phyloP scores from a whole-genome alignment of 2,113 vertebrate species.

The Megaceryle torquata region DNA sequence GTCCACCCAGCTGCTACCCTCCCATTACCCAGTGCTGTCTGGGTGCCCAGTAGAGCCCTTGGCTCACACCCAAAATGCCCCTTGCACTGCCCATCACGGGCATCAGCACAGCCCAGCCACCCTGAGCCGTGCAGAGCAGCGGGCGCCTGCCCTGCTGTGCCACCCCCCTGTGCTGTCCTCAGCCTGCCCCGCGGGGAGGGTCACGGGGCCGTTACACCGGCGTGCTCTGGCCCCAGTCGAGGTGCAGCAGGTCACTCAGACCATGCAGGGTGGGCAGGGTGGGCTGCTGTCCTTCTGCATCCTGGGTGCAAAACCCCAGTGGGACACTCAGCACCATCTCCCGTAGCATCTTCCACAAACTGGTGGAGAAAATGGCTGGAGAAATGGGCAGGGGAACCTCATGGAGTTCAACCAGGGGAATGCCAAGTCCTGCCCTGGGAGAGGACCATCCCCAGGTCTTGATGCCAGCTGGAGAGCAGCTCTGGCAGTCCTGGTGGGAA shows the following conservation, averaged over 20 bases:
- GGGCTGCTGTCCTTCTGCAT: background rate
- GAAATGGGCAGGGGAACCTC: background rate
- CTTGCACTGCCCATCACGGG: accelerated
- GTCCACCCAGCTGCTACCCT: background rate
- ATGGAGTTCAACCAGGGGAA: background rate
- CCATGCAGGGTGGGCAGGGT: background rate
- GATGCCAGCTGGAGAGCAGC: background rate
- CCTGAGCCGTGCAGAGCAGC: background rate
- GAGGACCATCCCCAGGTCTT: background rate
- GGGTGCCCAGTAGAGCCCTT: background rate
- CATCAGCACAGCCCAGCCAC: too few species aligned
- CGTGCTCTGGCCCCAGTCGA: background rate
- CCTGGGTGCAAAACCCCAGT: background rate
- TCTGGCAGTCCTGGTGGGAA: background rate
- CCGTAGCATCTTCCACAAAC: background rate
- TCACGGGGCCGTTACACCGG: accelerated
- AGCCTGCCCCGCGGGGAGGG: background rate
- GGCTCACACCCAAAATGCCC: background rate
- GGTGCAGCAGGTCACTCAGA: background rate
- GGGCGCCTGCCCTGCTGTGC: background rate
- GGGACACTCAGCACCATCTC: background rate
- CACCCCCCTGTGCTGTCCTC: background rate
- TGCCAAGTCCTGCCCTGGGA: background rate
- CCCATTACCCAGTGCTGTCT: background rate
- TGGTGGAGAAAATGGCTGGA: background rate